Percentiles rank a stretch among this genome's conserved stretches.
Conservation (phyloP, 2,797 vertebrate genomes). For the Channallabes apus region DNA sequence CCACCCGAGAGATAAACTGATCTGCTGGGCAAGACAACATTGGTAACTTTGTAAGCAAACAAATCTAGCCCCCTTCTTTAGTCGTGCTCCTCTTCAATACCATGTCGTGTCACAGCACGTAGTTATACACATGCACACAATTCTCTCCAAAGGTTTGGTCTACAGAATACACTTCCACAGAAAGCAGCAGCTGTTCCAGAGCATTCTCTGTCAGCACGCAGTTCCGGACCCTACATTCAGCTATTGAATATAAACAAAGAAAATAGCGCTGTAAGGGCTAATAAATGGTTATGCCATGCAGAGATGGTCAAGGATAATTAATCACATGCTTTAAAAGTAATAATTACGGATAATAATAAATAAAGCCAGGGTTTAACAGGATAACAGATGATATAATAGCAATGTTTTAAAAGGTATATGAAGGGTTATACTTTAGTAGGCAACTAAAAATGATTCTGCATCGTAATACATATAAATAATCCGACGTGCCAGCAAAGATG, state of each 20-base stretch:
- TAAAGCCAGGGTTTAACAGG: background rate
- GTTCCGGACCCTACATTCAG: conserved; percentile 5
- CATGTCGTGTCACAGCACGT: background rate
- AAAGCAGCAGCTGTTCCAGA: conserved; percentile 37
- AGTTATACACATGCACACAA: background rate
- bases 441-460: background rate
- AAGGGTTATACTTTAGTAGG: background rate
- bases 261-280: conserved; percentile 5
- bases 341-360: conserved; percentile 12
- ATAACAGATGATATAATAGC: conserved; percentile 5
- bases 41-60: conserved; percentile 51
- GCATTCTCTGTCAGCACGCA: conserved; percentile 30
- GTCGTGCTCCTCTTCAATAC: background rate
- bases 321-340: conserved; percentile 9
- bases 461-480: background rate
- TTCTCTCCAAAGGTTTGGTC: conserved; percentile 10
- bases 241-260: conserved; percentile 29
- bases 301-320: conserved; percentile 16
- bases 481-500: background rate
- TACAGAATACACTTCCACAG: background rate
- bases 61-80: background rate
- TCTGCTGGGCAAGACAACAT: conserved; percentile 31
- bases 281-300: conserved; percentile 5
- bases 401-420: background rate
- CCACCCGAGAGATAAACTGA: conserved; percentile 42